Evolutionary conservation across 2,113 vertebrate genomes (phyloP).

Genomic region (Ramphastos sulfuratus): DNA sequence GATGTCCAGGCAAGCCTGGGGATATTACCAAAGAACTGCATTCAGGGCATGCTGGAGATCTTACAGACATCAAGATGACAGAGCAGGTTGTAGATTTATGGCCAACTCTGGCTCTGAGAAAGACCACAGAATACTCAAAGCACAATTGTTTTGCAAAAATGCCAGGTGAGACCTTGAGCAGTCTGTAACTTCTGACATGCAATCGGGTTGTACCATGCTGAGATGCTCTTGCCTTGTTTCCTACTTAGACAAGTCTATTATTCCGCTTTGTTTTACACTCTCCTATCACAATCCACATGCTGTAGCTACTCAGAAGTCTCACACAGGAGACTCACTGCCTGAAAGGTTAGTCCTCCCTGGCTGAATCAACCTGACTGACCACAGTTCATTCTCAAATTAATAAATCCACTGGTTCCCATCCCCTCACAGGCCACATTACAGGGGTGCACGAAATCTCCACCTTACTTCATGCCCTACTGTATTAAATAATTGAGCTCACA

Average conservation of each 20-base stretch:
- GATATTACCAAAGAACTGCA: background rate
- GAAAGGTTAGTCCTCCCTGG: background rate
- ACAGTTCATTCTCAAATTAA: background rate
- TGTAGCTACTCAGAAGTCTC: background rate
- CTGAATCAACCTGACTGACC: background rate
- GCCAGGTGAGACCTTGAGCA: background rate
- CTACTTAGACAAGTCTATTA: fast-evolving
- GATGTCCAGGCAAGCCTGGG: background rate
- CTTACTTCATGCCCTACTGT: background rate
- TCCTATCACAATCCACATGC: fast-evolving
- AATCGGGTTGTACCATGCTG: background rate
- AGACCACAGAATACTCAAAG: background rate
- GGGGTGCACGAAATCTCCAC: background rate
- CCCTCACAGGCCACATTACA: background rate
- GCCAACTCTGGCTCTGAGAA: background rate
- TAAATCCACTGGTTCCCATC: background rate
- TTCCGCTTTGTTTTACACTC: background rate
- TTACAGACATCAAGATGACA: background rate
- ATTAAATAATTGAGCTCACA: background rate
- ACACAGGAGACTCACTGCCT: background rate
- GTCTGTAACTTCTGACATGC: background rate
- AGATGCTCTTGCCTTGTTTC: background rate
- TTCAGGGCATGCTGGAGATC: background rate
- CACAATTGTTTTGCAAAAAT: background rate
- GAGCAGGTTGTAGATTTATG: background rate